Percentiles rank a stretch among this genome's conserved stretches.
These are phyloP conservation scores for Tridacna crocea DNA, from an alignment of 2,888 invertebrate genomes.

Conservation along the genomic window DNA sequence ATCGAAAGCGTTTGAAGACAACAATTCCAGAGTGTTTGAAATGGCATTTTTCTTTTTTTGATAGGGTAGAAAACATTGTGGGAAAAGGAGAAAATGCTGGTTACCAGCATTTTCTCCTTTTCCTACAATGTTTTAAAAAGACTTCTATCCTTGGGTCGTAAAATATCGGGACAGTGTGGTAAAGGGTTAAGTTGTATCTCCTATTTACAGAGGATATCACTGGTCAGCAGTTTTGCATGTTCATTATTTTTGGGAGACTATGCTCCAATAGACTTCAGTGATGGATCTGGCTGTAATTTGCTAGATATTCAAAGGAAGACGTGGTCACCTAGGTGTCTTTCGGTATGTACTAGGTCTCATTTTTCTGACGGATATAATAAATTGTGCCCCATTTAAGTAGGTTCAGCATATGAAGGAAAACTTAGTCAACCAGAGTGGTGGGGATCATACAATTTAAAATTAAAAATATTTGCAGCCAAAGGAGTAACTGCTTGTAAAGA, in stretches of 20 bases:
- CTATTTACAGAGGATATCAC: constrained; percentile 91
- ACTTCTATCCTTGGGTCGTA: too few species aligned
- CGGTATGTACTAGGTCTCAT: constrained; percentile 85
- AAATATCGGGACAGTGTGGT: background rate
- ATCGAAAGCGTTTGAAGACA: too few species aligned
- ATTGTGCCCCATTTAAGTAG: too few species aligned
- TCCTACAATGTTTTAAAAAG: background rate
- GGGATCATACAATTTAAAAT: too few species aligned
- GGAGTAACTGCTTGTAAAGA: too few species aligned
- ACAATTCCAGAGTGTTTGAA: too few species aligned
- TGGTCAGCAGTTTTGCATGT: constrained; percentile 96
- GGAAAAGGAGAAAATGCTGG: background rate
- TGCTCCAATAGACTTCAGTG: constrained; percentile 95
- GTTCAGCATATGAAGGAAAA: too few species aligned
- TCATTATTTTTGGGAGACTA: constrained; percentile 94
- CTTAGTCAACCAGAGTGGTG: too few species aligned
- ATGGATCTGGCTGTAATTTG: constrained; percentile 98
- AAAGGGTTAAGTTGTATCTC: background rate
- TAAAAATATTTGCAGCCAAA: too few species aligned
- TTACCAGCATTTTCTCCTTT: background rate
- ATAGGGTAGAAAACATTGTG: background rate
- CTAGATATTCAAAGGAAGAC: constrained; percentile 91
- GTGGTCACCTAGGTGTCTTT: constrained; percentile 91
- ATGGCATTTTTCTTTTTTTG: too few species aligned
- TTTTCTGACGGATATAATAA: too few species aligned